Base-by-base conservation (phyloP, 2,888 invertebrate genomes). In the Loripinus fragilis region DNA sequence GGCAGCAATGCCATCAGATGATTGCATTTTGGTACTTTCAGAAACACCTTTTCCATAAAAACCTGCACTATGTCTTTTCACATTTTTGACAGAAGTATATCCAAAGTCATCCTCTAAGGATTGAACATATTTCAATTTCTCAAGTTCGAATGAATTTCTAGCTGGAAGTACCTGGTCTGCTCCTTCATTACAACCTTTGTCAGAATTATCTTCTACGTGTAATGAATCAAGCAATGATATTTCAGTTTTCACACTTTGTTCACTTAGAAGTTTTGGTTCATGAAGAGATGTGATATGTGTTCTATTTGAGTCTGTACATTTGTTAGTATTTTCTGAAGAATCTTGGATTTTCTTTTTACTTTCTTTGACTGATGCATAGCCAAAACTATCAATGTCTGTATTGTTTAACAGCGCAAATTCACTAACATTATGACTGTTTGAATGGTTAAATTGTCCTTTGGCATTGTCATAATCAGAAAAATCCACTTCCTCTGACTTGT, bases 91-190 rank as follows among this genome's bases (percentile, higher is more conserved):
- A 33, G 60, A 60, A 17, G 60, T 8, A 33, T 60, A 60, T 12
- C 60, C 60, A 60, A 60, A 60, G 1, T 60, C 23, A 33, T 60
- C 60, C 17, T 60, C 60, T 33, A 60, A 60, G 20, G 33, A 33
- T 33, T 33, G 7, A 60, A 60, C 20, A 33, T 60, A 33, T 60
- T 33, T 33, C 33, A 60, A 2, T 60, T 60, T 60, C 23, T 30
- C 33, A 17, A 60, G 7, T 60, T 60, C 60, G 33, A 60, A 60
- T 33, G 60, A 60, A 60, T 20, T 60, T 33, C 60, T 60, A 33
- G 30, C 28, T 3, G 3, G 2, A 2, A 52, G 23, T 8, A 8
- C 25, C 12, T n/a, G 1, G 25, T 25, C 52, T 48, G 7, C 20
- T 20, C 7, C 7, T 48, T 5, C 17, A 48, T 3, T 48, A 48